phyloP scores from a whole-genome alignment of 1,140 invertebrate species.

The Bombus superbus region DNA sequence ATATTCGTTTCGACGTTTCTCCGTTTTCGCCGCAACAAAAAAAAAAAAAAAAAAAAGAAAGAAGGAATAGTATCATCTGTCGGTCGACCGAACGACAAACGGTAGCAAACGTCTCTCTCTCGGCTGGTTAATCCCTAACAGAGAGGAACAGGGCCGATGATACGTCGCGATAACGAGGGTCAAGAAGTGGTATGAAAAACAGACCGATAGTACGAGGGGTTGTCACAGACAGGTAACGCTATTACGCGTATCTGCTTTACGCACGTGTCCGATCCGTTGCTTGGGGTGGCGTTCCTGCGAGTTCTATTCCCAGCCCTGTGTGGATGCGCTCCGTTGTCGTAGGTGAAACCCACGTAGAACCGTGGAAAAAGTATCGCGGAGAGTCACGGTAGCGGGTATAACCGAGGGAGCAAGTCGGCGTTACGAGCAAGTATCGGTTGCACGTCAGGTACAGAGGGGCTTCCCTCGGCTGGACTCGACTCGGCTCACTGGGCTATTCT shows the following conservation, averaged over 20 bases:
- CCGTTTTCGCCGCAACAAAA: background rate
- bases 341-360: slow-evolving; percentile 61
- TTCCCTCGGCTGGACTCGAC: slow-evolving; percentile 49
- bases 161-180: slow-evolving; percentile 37
- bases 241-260: slow-evolving; percentile 61
- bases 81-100: background rate
- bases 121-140: background rate
- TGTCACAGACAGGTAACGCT: slow-evolving; percentile 55
- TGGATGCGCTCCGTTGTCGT: slow-evolving; percentile 33
- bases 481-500: slow-evolving; percentile 57
- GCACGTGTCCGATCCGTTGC: slow-evolving; percentile 35
- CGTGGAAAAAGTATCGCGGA: slow-evolving; percentile 59
- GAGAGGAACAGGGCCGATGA: background rate
- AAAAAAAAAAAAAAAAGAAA: no score
- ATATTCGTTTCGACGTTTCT: no score
- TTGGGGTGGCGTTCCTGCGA: slow-evolving; percentile 34
- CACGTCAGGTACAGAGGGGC: slow-evolving; percentile 61
- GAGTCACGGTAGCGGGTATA: slow-evolving; percentile 20
- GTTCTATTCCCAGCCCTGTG: slow-evolving; percentile 40
- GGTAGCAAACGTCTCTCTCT: slow-evolving; percentile 10
- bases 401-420: slow-evolving; percentile 36
- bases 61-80: background rate
- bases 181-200: slow-evolving; percentile 40
- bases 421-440: slow-evolving; percentile 65
- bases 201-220: slow-evolving; percentile 40